Percentiles rank a stretch among this genome's conserved stretches.
These are phyloP conservation scores for Plestiodon gilberti DNA, from an alignment of 2,113 vertebrate species.

Conservation along the genomic window DNA sequence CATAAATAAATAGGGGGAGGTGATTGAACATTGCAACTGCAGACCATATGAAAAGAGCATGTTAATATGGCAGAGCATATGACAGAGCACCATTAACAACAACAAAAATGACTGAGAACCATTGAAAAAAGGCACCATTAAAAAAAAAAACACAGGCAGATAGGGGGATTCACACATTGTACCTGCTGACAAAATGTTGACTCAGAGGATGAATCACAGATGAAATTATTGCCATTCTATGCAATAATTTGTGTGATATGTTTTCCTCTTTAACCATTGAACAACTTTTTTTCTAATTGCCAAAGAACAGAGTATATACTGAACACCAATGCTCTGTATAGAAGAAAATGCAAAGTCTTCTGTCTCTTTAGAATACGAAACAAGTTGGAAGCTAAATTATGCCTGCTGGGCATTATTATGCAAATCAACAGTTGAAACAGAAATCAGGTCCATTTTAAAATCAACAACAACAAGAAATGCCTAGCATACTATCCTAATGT, in stretches of 20 bases:
- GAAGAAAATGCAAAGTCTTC: slow-evolving; percentile 1
- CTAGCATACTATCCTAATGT: neutral
- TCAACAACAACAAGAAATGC: slow-evolving; percentile 8
- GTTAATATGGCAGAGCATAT: too few relatives aligned
- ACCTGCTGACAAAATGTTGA: too few relatives aligned
- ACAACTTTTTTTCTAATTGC: neutral
- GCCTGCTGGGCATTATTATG: neutral
- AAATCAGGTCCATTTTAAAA: slow-evolving; percentile 6
- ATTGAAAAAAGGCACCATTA: too few relatives aligned
- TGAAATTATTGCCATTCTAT: too few relatives aligned
- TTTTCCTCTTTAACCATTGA: slow-evolving; percentile 3
- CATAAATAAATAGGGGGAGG: too few relatives aligned
- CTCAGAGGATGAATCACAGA: too few relatives aligned
- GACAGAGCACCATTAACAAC: too few relatives aligned
- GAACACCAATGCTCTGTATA: neutral
- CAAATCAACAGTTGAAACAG: slow-evolving; percentile 14
- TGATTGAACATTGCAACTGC: too few relatives aligned
- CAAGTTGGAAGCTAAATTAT: slow-evolving; percentile 39
- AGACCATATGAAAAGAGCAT: too few relatives aligned
- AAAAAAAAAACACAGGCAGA: too few relatives aligned
- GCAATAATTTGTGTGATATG: neutral
- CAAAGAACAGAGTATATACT: neutral
- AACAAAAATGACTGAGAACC: too few relatives aligned
- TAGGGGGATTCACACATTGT: too few relatives aligned
- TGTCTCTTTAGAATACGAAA: slow-evolving; percentile 1